phyloP scores from a whole-genome alignment of 2,797 vertebrate genomes.

The Chelon auratus region DNA sequence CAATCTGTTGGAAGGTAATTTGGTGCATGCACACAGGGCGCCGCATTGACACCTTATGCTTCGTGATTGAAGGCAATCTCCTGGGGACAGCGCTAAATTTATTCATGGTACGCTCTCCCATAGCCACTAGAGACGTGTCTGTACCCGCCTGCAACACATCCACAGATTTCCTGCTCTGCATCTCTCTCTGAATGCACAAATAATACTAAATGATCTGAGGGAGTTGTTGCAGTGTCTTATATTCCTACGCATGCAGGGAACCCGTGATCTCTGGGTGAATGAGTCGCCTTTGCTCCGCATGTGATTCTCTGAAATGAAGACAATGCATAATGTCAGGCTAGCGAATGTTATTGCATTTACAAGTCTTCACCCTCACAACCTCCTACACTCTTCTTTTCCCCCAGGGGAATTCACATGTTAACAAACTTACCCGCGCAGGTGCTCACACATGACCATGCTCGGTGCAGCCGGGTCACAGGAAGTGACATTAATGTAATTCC shows the following conservation, averaged over 20 bases:
- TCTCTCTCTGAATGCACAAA: constrained; percentile 81
- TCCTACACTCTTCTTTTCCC: constrained; percentile 54
- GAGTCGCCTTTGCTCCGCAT: constrained; percentile 29
- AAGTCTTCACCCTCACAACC: constrained; percentile 56
- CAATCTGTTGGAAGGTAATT: constrained; percentile 85
- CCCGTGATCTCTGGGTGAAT: constrained; percentile 57
- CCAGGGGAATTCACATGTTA: constrained; percentile 63
- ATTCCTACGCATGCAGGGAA: constrained; percentile 55
- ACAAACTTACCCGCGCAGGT: constrained; percentile 20
- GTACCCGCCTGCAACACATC: constrained; percentile 71
- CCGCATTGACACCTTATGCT: constrained; percentile 86
- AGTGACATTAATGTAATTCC: constrained; percentile 85
- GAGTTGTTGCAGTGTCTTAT: constrained; percentile 69
- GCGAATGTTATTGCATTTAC: constrained; percentile 67
- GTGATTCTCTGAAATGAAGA: constrained; percentile 55
- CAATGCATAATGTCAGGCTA: constrained; percentile 48
- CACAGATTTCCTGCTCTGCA: constrained; percentile 80
- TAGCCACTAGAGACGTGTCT: constrained; percentile 81
- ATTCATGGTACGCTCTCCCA: constrained; percentile 84
- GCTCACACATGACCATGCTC: constrained; percentile 29
- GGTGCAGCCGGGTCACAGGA: constrained; percentile 76
- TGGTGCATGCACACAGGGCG: constrained; percentile 79
- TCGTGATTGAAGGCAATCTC: constrained; percentile 88
- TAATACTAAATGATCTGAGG: constrained; percentile 80
- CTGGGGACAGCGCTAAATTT: constrained; percentile 83